Base-by-base conservation (phyloP, 37 sponge, comb jelly and placozoan species). In the Diacarnus erythraeanus region DNA sequence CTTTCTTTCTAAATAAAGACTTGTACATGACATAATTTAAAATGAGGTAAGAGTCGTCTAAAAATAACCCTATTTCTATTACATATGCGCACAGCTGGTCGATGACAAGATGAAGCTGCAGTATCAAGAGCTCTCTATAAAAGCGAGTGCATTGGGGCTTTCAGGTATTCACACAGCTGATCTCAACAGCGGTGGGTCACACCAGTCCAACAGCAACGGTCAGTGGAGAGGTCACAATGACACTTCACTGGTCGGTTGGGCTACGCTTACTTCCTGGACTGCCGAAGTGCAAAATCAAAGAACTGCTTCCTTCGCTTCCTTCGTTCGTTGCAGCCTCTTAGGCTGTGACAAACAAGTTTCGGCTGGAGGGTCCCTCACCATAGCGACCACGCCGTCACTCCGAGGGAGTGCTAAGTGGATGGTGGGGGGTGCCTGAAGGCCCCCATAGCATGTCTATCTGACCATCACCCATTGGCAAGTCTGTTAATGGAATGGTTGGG, bases 321-420 rank as follows among this genome's bases (percentile, higher is more conserved):
- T 72, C 76, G 59, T 60, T 64, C n/a, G 51, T 27, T 59, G 2
- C 26, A 42, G 64, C 27, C 77, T 18, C 10, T 33, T 77, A 15
- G 30, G 31, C 42, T 61, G 64, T 59, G 72, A 59, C 27, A 12
- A 27, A 37, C 54, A 40, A 15, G 21, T 69, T 68, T 76, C 42
- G 69, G 84, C 44, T 56, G 57, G 69, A 83, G 54, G 84, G 77
- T 41, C 72, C 59, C 69, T 67, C 33, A 37, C 79, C 59, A 84
- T 59, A 85, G 85, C 85, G 85, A 58, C 85, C 85, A 85, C 85
- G 85, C 85, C 2, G 22, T 85, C 78, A 85, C 85, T 77, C 85
- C 25, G n/a, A 35, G 27, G 29, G 85, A 77, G 85, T 85, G 85
- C 85, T 85, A 78, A 42, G 83, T 82, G 83, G 83, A 66, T 82